phyloP scores from a whole-genome alignment of 2,113 vertebrate genomes.

The Sardina pilchardus region DNA sequence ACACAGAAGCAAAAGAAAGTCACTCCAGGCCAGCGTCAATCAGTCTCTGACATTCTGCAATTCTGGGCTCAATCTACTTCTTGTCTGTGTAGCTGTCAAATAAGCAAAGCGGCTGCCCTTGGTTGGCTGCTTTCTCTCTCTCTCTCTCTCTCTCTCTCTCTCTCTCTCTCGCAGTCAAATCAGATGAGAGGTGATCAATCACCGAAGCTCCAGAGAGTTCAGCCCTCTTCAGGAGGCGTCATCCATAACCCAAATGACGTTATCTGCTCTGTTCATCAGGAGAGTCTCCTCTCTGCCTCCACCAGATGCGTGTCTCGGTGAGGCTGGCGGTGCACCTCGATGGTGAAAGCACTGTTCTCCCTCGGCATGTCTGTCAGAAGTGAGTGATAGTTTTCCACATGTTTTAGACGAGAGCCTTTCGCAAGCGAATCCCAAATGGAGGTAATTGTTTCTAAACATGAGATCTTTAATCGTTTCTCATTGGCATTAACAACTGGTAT shows the following conservation, averaged over 20 bases:
- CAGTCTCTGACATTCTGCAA: neutral
- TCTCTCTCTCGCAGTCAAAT: neutral
- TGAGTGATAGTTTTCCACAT: neutral
- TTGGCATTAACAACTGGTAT: neutral
- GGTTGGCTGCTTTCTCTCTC: neutral
- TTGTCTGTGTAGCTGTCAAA: neutral
- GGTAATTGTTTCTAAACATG: neutral
- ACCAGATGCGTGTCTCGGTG: neutral
- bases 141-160: too few species aligned
- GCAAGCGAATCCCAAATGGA: neutral
- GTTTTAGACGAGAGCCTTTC: neutral
- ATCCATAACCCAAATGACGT: neutral
- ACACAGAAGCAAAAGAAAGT: neutral
- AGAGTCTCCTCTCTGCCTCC: constrained; percentile 34
- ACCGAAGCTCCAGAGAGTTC: neutral
- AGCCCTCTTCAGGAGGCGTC: neutral
- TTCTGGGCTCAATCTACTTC: neutral
- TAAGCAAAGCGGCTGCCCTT: neutral
- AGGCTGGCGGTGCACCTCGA: neutral
- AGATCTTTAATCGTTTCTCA: neutral
- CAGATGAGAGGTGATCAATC: neutral
- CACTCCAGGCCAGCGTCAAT: neutral
- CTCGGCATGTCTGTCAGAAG: neutral
- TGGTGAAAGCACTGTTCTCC: neutral
- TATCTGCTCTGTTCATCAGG: neutral